Conservation (phyloP, 2,888 invertebrate species). For the Andrena haemorrhoa region DNA sequence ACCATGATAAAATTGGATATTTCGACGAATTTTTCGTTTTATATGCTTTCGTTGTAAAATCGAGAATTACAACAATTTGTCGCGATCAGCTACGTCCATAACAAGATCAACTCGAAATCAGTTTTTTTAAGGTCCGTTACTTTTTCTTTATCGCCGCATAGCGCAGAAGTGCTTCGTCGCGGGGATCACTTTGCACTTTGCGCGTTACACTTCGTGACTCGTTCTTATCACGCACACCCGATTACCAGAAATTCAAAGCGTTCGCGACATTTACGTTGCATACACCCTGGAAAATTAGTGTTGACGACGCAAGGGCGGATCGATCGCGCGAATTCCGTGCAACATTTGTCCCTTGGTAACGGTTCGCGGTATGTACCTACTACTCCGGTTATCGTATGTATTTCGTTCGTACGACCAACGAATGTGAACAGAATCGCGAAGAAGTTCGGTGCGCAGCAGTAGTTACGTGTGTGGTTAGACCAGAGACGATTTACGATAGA, state of each 20-base stretch:
- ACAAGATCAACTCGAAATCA: constrained; percentile 30
- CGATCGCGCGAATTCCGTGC: constrained; percentile 40
- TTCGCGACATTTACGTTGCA: constrained; percentile 1
- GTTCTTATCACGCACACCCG: constrained; percentile 35
- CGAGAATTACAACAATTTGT: background rate
- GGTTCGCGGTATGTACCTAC: constrained; percentile 22
- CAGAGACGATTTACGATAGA: background rate
- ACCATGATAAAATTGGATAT: constrained; percentile 44
- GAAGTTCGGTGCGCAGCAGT: constrained; percentile 3
- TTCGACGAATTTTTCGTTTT: background rate
- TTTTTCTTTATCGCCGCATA: constrained; percentile 48
- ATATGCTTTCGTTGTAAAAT: background rate
- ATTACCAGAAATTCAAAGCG: constrained; percentile 2
- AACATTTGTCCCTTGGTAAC: constrained; percentile 33
- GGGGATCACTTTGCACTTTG: constrained; percentile 45
- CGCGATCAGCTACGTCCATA: background rate
- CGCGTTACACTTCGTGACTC: constrained; percentile 27
- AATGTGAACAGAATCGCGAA: background rate
- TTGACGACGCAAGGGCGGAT: constrained; percentile 23
- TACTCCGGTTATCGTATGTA: constrained; percentile 20
- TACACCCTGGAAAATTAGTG: constrained; percentile 27
- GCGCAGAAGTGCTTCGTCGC: constrained; percentile 43
- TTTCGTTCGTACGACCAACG: background rate
- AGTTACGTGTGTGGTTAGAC: background rate
- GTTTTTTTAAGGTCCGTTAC: constrained; percentile 23